These are phyloP conservation scores for Drosophila anceps DNA, from an alignment of 2,888 invertebrate genomes.

Conservation along the genomic window DNA sequence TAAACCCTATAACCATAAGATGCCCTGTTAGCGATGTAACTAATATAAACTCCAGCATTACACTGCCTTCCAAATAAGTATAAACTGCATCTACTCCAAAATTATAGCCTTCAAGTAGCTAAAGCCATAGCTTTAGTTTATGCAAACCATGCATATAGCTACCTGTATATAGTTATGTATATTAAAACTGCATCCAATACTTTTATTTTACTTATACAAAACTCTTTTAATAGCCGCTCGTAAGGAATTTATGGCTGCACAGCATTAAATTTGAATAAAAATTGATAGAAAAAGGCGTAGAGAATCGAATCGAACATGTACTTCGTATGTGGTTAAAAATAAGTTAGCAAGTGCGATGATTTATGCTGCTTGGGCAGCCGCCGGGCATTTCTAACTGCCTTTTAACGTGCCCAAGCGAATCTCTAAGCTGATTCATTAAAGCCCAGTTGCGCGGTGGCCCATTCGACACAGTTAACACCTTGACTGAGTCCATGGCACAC, in stretches of 20 bases:
- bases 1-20: background rate
- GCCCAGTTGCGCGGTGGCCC: constrained; percentile 51
- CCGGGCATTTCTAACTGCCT: constrained; percentile 18
- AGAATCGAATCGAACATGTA: background rate
- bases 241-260: background rate
- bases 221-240: background rate
- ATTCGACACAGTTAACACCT: constrained; percentile 58
- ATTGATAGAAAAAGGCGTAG: constrained; percentile 4
- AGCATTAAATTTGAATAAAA: constrained; percentile 9
- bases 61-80: background rate
- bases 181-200: background rate
- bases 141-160: background rate
- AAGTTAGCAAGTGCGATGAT: constrained; percentile 3
- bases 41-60: background rate
- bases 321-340: constrained; percentile 12
- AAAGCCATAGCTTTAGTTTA: background rate
- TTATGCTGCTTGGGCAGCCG: constrained; percentile 29
- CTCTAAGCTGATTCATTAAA: constrained; percentile 40
- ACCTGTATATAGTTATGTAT: background rate
- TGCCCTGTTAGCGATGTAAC: background rate
- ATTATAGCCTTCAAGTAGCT: background rate
- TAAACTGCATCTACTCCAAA: background rate
- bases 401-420: constrained; percentile 18
- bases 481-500: constrained; percentile 16
- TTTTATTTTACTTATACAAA: too few relatives aligned